A percentile compares a stretch with the other conserved stretches of the same genome.
Evolutionary conservation across 92 coral and sea anemone species (phyloP).

Genomic region (Zoanthus sociatus): DNA sequence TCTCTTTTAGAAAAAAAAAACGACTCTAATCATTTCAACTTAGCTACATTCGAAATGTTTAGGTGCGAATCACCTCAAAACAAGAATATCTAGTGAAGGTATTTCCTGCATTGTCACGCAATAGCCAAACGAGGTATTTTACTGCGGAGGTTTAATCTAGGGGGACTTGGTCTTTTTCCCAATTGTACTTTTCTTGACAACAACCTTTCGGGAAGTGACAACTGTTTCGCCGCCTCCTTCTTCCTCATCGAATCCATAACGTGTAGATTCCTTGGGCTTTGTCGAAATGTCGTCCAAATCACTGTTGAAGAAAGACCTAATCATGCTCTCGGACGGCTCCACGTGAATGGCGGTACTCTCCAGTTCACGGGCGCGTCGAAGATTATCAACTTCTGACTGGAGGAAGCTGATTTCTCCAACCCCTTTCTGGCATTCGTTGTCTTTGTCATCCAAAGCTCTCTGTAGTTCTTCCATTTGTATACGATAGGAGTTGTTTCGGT

Average conservation of each 20-base stretch:
- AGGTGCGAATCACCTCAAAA: neutral
- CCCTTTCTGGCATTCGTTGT: constrained; percentile 46
- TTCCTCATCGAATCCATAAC: constrained; percentile 54
- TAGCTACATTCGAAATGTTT: neutral
- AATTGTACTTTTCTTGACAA: constrained; percentile 17
- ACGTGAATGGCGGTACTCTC: constrained; percentile 51
- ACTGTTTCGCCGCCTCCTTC: constrained; percentile 43
- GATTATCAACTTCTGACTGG: constrained; percentile 54
- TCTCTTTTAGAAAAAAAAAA: too few relatives aligned
- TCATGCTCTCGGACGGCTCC: constrained; percentile 48
- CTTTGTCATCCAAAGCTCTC: constrained; percentile 48
- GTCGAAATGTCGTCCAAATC: constrained; percentile 46
- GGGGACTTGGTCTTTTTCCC: constrained; percentile 29
- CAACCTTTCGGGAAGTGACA: constrained; percentile 44
- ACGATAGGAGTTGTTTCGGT: constrained; percentile 73
- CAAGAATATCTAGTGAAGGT: neutral
- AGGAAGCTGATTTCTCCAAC: constrained; percentile 51
- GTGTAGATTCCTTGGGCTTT: constrained; percentile 59
- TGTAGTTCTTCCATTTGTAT: constrained; percentile 63
- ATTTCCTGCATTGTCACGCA: neutral
- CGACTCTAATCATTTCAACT: too few relatives aligned
- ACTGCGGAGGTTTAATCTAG: neutral
- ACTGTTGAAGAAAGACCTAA: constrained; percentile 55
- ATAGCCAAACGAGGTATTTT: constrained; percentile 7
- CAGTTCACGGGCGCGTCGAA: constrained; percentile 54